Evolutionary conservation across 2,113 vertebrate species (phyloP).

Genomic region (Condylura cristata): DNA sequence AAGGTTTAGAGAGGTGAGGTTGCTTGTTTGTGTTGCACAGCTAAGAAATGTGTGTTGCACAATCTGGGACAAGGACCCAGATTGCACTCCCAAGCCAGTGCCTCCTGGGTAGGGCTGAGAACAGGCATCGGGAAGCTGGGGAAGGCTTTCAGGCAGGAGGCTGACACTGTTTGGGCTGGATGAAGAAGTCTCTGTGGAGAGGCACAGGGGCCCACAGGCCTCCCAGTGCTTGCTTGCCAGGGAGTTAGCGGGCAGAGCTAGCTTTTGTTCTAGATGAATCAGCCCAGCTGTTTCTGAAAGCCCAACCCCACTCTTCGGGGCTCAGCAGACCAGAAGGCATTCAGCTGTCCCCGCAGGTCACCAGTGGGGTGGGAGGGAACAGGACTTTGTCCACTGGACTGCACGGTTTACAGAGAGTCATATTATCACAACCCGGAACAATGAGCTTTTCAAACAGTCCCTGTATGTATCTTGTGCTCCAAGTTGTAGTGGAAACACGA

Average conservation of each 20-base stretch:
- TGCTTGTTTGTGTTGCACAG: neutral
- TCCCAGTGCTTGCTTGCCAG: neutral
- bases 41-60: neutral
- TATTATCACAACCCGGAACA: constrained; percentile 54
- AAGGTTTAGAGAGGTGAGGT: neutral
- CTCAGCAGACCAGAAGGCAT: constrained; percentile 67
- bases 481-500: constrained; percentile 40
- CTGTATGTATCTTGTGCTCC: constrained; percentile 23
- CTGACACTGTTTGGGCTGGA: neutral
- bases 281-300: constrained; percentile 76
- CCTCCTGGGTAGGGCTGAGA: neutral
- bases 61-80: neutral
- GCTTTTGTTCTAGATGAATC: constrained; percentile 78
- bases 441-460: constrained; percentile 58
- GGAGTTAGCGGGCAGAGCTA: constrained; percentile 74
- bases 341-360: constrained; percentile 70
- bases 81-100: neutral
- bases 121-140: neutral
- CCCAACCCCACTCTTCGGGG: constrained; percentile 58
- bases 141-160: neutral
- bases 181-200: neutral
- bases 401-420: constrained; percentile 56
- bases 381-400: constrained; percentile 47
- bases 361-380: constrained; percentile 45
- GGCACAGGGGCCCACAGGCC: constrained; percentile 9